Evolutionary conservation across 2,113 vertebrate species (phyloP).

Genomic region (Ochotona curzoniae): DNA sequence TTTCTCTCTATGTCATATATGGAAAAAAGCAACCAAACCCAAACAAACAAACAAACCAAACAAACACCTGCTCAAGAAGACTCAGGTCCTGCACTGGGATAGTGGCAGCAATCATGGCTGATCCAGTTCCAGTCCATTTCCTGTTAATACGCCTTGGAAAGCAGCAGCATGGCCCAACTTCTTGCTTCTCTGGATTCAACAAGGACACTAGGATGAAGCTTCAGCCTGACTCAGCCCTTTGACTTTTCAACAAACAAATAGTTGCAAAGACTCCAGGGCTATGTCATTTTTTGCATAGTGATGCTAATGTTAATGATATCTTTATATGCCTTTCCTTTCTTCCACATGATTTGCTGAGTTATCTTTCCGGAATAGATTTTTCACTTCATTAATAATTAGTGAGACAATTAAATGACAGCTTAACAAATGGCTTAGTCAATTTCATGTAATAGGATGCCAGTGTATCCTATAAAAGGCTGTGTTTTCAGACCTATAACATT

Average conservation of each 20-base stretch:
- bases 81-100: too few species aligned
- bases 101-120: too few species aligned
- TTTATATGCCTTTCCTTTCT: not conserved
- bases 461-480: constrained; percentile 4
- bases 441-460: constrained; percentile 15
- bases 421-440: constrained; percentile 36
- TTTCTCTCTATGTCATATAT: not conserved
- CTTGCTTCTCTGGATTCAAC: too few species aligned
- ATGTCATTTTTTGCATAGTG: rapidly evolving
- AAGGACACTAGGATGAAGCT: too few species aligned
- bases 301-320: not conserved
- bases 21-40: not conserved
- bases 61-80: too few species aligned
- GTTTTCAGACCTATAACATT: constrained; percentile 3
- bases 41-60: too few species aligned
- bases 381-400: constrained; percentile 35
- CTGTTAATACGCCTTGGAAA: too few species aligned
- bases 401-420: constrained; percentile 36
- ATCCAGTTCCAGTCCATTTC: too few species aligned
- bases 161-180: too few species aligned
- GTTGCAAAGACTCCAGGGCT: too few species aligned
- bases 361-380: not conserved
- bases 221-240: too few species aligned
- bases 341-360: not conserved
- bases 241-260: too few species aligned